These are phyloP conservation scores for Psittacula echo DNA, from an alignment of 2,797 vertebrate species.

Conservation along the genomic window DNA sequence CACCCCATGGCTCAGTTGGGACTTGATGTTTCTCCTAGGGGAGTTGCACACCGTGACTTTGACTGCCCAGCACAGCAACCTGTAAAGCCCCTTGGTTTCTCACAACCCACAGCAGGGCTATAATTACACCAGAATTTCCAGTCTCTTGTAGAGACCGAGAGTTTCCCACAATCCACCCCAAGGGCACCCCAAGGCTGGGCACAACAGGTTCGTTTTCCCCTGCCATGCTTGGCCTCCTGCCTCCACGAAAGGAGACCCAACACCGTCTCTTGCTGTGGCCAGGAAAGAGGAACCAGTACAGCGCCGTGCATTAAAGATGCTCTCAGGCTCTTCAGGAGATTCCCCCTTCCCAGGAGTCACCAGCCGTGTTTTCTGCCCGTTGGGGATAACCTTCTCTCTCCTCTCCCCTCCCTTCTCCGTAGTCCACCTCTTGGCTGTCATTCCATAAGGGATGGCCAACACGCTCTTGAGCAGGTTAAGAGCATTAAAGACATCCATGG, in stretches of 20 bases:
- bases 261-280: fast-evolving
- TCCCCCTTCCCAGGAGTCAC: not conserved
- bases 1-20: not conserved
- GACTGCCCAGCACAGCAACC: not conserved
- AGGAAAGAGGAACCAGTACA: conserved; percentile 5
- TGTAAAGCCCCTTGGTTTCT: conserved; percentile 59
- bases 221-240: not conserved
- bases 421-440: not conserved
- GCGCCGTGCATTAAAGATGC: fast-evolving
- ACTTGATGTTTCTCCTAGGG: not conserved
- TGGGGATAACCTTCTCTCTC: fast-evolving
- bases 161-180: conserved; percentile 27
- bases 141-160: not conserved
- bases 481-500: fast-evolving
- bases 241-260: not conserved
- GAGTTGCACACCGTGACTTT: not conserved
- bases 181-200: not conserved
- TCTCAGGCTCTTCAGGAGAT: not conserved
- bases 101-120: conserved; percentile 49
- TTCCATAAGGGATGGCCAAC: fast-evolving
- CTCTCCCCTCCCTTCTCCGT: not conserved
- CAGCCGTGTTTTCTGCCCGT: fast-evolving
- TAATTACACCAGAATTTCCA: conserved; percentile 69
- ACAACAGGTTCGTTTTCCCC: not conserved
- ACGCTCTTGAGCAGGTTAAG: fast-evolving